Base-by-base conservation (phyloP, 2,888 invertebrate species). In the Lysandra coridon region DNA sequence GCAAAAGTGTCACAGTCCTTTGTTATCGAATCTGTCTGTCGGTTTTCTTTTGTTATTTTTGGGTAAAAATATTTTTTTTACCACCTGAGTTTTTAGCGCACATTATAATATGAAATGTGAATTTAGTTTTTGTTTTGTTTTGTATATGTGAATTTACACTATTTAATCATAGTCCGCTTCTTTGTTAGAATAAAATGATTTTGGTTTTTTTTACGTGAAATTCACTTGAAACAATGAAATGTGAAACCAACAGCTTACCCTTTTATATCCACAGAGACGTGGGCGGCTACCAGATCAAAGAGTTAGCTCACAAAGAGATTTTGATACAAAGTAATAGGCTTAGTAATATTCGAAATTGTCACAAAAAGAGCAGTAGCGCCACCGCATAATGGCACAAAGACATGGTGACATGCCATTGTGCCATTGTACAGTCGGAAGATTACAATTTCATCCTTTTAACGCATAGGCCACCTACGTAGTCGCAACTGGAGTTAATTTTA, bases 351-450 rank as follows among this genome's bases (percentile, higher is more conserved):
- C 44, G 23, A 62, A 49, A 79, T 57, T 79, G 79, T 75, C 75
- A 81, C 87, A 92, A 92, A 93, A 92, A 87, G 83, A 91, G 91
- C 80, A 84, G 90, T 91, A 94, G 94, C 94, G 94, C 94, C 94
- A 93, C 90, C 88, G 86, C 83, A 87, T 87, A 87, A 85, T 82
- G 62, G 82, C 76, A 90, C 88, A 91, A 90, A 87, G 83, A 85
- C 82, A 84, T 90, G 90, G 92, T 92, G 91, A 91, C 93, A 92
- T 89, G 87, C 87, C 57, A 57, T 57, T 53, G 82, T 84, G 81
- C 88, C n/a, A 73, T 78, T 78, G 75, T 79, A 75, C 53, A 4
- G 49, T 49, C 75, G 33, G 57, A 53, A 76, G 75, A 76, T 76
- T 76, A 76, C 14, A 57, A 57, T 57, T 76, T 76, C 76, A 57